Evolutionary conservation across 2,113 vertebrate genomes (phyloP).

Genomic region (Xyrauchen texanus): DNA sequence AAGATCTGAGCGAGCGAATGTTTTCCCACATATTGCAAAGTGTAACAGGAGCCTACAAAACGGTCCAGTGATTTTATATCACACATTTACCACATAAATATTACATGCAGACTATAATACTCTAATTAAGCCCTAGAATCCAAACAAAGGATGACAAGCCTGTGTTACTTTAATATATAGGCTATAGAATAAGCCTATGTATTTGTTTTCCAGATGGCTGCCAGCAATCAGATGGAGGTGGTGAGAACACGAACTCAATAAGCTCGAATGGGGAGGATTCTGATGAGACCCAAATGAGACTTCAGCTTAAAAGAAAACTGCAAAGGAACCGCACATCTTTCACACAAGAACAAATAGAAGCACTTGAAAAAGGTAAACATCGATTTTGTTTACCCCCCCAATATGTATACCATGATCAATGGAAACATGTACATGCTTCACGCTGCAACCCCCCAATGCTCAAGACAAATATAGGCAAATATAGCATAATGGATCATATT

Average conservation of each 20-base stretch:
- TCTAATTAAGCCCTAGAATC: no score
- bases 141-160: no score
- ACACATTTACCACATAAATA: neutral
- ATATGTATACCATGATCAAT: no score
- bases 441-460: no score
- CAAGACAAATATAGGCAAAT: no score
- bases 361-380: constrained; percentile 92
- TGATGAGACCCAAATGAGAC: constrained; percentile 96
- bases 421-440: no score
- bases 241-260: constrained; percentile 90
- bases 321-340: constrained; percentile 98
- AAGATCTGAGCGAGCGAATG: constrained; percentile 71
- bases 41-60: constrained; percentile 37
- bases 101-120: no score
- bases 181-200: neutral
- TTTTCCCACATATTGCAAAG: constrained; percentile 76
- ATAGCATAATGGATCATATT: no score
- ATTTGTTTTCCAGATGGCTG: constrained; percentile 81
- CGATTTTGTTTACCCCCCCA: no score
- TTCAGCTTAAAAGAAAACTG: constrained; percentile 96
- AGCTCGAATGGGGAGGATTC: constrained; percentile 93
- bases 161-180: no score
- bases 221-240: constrained; percentile 85
- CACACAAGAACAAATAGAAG: constrained; percentile 98
- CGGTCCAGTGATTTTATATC: neutral